Evolutionary conservation across 2,888 invertebrate species (phyloP).

Genomic region (Myopa testacea): DNA sequence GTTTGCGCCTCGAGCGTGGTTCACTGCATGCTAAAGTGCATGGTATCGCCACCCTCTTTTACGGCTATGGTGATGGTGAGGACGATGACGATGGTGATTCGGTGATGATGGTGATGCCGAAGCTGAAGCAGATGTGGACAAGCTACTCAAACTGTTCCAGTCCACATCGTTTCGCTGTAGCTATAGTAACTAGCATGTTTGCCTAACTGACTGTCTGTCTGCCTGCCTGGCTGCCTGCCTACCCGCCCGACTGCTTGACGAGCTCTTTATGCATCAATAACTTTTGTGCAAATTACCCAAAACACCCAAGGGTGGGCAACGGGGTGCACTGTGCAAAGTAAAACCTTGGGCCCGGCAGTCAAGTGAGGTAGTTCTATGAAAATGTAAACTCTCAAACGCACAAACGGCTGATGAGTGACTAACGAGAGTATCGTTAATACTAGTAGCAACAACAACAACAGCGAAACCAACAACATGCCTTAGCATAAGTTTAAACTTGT

Average conservation of each 20-base stretch:
- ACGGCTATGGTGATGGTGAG: background rate
- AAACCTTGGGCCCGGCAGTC: background rate
- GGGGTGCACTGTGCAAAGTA: background rate
- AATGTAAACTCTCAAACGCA: background rate
- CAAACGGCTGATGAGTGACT: background rate
- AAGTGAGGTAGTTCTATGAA: conserved; percentile 6
- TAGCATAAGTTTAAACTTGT: conserved; percentile 33
- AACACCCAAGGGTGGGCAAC: conserved; percentile 19
- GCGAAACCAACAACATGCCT: conserved; percentile 15
- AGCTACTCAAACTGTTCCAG: conserved; percentile 8
- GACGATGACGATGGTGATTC: background rate
- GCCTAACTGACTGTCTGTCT: background rate
- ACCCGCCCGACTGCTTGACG: background rate
- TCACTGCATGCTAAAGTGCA: conserved; percentile 32
- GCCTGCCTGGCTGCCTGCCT: background rate
- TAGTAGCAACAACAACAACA: conserved; percentile 16
- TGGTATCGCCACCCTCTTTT: conserved; percentile 15
- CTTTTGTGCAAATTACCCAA: conserved; percentile 34
- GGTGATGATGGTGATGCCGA: background rate
- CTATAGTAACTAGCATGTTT: background rate
- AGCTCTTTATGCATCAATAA: conserved; percentile 33
- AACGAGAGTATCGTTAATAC: background rate
- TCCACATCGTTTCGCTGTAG: background rate
- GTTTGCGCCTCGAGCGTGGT: conserved; percentile 20
- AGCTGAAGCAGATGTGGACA: background rate